Conservation (phyloP, 2,888 invertebrate genomes). For the Drosophila fulvimacula region DNA sequence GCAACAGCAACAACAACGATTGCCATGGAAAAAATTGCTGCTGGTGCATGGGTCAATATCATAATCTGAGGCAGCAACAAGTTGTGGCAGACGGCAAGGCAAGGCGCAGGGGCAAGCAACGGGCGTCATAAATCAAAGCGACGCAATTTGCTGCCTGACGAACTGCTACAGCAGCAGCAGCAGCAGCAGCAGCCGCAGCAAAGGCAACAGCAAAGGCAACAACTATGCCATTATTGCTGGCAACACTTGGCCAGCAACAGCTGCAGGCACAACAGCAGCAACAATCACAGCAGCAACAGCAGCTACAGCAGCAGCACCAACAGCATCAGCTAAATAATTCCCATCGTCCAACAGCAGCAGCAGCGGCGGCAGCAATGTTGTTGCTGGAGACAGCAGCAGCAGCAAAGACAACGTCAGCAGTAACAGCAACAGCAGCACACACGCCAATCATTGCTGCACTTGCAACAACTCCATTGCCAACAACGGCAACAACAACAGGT, state of each 20-base stretch:
- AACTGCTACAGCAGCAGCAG: constrained; percentile 66
- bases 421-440: constrained; percentile 39
- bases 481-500: constrained; percentile 71
- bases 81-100: constrained; percentile 47
- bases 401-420: constrained; percentile 38
- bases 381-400: constrained; percentile 59
- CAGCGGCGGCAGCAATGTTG: constrained; percentile 61
- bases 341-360: constrained; percentile 15
- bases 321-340: constrained; percentile 18
- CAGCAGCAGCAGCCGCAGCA: no score
- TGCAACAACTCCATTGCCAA: constrained; percentile 37
- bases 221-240: constrained; percentile 61
- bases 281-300: constrained; percentile 31
- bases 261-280: constrained; percentile 39
- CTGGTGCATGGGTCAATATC: constrained; percentile 81
- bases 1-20: constrained; percentile 32
- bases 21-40: constrained; percentile 69
- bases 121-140: constrained; percentile 83
- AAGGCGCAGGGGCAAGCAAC: constrained; percentile 57
- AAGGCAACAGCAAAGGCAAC: constrained; percentile 53
- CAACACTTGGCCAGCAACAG: constrained; percentile 68
- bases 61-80: constrained; percentile 80
- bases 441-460: constrained; percentile 31
- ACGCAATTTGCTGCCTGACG: constrained; percentile 81
- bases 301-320: constrained; percentile 58